These are phyloP conservation scores for Apis cerana DNA, from an alignment of 1,140 invertebrate genomes.

Conservation along the genomic window DNA sequence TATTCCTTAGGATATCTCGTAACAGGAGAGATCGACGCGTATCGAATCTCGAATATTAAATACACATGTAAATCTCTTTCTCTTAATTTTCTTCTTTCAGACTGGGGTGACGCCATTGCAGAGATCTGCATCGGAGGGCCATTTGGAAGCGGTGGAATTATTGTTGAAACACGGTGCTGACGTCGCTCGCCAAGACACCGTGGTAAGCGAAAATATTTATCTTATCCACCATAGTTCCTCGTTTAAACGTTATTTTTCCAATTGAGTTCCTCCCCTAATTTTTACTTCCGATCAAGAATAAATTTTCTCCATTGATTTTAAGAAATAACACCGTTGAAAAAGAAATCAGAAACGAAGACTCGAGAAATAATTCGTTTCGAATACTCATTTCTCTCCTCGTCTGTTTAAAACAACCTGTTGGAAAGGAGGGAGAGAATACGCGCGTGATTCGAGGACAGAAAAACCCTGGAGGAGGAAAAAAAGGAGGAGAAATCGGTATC, in stretches of 20 bases:
- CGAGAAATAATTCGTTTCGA: too few relatives aligned
- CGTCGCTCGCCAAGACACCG: slow-evolving; percentile 88
- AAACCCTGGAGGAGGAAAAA: neutral
- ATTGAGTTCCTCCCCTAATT: too few relatives aligned
- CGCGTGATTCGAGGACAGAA: too few relatives aligned
- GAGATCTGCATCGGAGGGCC: slow-evolving; percentile 91
- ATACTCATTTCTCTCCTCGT: too few relatives aligned
- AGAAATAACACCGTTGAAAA: too few relatives aligned
- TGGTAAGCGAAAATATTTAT: slow-evolving; percentile 82
- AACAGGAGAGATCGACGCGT: neutral
- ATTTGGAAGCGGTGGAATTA: slow-evolving; percentile 88
- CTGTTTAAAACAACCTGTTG: too few relatives aligned
- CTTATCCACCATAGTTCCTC: too few relatives aligned
- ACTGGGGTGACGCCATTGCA: slow-evolving; percentile 89
- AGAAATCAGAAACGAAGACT: too few relatives aligned
- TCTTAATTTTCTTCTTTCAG: slow-evolving; percentile 79
- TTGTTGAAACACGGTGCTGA: slow-evolving; percentile 87
- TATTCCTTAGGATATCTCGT: too few relatives aligned
- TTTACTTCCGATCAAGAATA: too few relatives aligned
- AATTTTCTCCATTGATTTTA: too few relatives aligned
- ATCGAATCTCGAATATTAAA: neutral
- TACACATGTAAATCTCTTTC: neutral
- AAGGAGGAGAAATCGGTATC: slow-evolving; percentile 31
- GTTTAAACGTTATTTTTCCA: neutral
- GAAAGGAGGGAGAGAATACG: too few relatives aligned